Evolutionary conservation across 2,113 vertebrate genomes (phyloP).

Genomic region (Pimephales promelas): DNA sequence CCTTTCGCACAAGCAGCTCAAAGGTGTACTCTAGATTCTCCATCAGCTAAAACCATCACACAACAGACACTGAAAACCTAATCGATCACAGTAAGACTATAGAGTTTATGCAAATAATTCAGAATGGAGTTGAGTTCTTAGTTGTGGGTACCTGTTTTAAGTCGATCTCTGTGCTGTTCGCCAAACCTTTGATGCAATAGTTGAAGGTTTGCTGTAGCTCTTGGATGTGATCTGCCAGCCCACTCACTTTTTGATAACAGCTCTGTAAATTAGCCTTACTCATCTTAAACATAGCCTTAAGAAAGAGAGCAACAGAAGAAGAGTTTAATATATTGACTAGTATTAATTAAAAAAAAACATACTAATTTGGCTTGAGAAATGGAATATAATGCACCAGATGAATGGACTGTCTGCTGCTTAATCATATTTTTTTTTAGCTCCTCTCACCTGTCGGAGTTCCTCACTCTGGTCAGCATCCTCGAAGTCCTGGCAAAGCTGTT

Average conservation of each 20-base stretch:
- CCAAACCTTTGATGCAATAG: slow-evolving; percentile 78
- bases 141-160: slow-evolving; percentile 84
- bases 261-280: slow-evolving; percentile 79
- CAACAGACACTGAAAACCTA: background rate
- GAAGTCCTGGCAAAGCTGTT: slow-evolving; percentile 77
- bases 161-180: slow-evolving; percentile 87
- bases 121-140: background rate
- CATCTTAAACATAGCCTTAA: slow-evolving; percentile 76
- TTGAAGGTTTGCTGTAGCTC: slow-evolving; percentile 83
- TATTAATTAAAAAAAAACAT: background rate
- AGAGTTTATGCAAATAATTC: background rate
- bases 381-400: background rate
- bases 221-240: slow-evolving; percentile 79
- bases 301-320: background rate
- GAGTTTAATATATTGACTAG: background rate
- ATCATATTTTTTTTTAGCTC: background rate
- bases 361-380: background rate
- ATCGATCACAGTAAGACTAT: background rate
- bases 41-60: slow-evolving; percentile 77
- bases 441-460: slow-evolving; percentile 78
- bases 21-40: slow-evolving; percentile 87
- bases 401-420: background rate
- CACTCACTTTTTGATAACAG: slow-evolving; percentile 81
- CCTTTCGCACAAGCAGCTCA: slow-evolving; percentile 79
- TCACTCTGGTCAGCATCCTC: slow-evolving; percentile 64